phyloP scores from a whole-genome alignment of 2,797 vertebrate species.

The Anabas testudineus region DNA sequence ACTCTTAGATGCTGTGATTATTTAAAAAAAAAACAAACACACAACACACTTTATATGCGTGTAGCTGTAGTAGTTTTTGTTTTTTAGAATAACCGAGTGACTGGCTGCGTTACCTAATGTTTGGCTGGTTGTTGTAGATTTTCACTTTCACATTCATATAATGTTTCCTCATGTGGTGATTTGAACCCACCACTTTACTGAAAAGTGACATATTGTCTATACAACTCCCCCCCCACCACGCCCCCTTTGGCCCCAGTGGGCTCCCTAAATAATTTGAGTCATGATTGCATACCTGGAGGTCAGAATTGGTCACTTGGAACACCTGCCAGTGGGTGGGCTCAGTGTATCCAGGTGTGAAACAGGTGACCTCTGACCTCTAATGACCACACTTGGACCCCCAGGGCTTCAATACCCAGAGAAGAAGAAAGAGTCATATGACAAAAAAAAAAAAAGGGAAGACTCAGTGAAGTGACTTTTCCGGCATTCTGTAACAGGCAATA shows the following conservation, averaged over 20 bases:
- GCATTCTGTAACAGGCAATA: slow-evolving; percentile 45
- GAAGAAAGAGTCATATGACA: background rate
- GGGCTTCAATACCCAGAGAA: slow-evolving; percentile 14
- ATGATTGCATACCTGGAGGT: slow-evolving; percentile 13
- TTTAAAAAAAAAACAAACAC: slow-evolving; percentile 15
- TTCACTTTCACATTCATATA: slow-evolving; percentile 45
- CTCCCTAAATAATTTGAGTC: slow-evolving; percentile 1
- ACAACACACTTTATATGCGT: slow-evolving; percentile 5
- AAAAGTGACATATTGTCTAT: slow-evolving; percentile 15
- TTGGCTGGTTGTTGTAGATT: slow-evolving; percentile 60
- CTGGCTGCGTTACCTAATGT: slow-evolving; percentile 35
- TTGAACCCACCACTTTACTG: slow-evolving; percentile 14
- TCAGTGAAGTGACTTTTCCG: slow-evolving; percentile 17
- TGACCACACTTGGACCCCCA: slow-evolving; percentile 28
- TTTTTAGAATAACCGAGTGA: slow-evolving; percentile 27
- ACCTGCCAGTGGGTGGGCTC: slow-evolving; percentile 36
- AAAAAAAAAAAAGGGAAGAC: background rate
- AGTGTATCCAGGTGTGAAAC: slow-evolving; percentile 39
- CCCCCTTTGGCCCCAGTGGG: background rate
- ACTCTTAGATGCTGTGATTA: slow-evolving; percentile 22
- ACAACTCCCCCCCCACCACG: background rate
- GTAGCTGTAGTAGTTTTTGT: slow-evolving; percentile 18
- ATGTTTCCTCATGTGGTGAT: slow-evolving; percentile 10
- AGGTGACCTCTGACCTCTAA: slow-evolving; percentile 24
- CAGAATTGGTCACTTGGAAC: slow-evolving; percentile 26